These are phyloP conservation scores for Papilio elwesi DNA, from an alignment of 2,888 invertebrate genomes.

Conservation along the genomic window DNA sequence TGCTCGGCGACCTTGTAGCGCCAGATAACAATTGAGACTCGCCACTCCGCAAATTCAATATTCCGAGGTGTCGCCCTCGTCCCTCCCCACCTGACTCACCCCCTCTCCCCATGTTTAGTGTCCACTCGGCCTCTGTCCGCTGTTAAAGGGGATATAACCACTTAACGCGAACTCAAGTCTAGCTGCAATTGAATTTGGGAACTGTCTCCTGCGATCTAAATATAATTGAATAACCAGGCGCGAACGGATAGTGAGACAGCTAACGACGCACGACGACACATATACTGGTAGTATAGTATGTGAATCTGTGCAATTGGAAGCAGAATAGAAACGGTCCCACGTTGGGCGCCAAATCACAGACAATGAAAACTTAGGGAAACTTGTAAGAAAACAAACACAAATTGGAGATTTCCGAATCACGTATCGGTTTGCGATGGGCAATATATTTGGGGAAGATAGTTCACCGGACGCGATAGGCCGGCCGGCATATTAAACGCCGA, in stretches of 20 bases:
- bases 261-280: not conserved
- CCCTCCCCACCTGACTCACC: conserved; percentile 44
- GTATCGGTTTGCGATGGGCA: conserved; percentile 56
- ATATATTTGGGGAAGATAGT: conserved; percentile 55
- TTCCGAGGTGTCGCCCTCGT: conserved; percentile 74
- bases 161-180: conserved; percentile 80
- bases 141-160: conserved; percentile 78
- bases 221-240: conserved; percentile 50
- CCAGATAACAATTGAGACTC: conserved; percentile 81
- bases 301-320: not conserved
- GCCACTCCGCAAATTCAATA: conserved; percentile 81
- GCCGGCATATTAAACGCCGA: conserved; percentile 82
- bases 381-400: conserved; percentile 48
- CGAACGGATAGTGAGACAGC: conserved; percentile 10
- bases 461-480: conserved; percentile 61
- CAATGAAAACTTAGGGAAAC: conserved; percentile 46
- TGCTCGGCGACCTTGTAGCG: conserved; percentile 77
- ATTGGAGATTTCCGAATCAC: conserved; percentile 55
- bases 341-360: conserved; percentile 44
- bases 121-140: conserved; percentile 68
- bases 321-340: conserved; percentile 31
- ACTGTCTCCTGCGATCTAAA: conserved; percentile 62
- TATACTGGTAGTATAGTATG: not conserved
- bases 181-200: conserved; percentile 77
- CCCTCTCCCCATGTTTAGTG: conserved; percentile 71